phyloP scores from a whole-genome alignment of 2,113 vertebrate species.

The Leiothrix lutea region DNA sequence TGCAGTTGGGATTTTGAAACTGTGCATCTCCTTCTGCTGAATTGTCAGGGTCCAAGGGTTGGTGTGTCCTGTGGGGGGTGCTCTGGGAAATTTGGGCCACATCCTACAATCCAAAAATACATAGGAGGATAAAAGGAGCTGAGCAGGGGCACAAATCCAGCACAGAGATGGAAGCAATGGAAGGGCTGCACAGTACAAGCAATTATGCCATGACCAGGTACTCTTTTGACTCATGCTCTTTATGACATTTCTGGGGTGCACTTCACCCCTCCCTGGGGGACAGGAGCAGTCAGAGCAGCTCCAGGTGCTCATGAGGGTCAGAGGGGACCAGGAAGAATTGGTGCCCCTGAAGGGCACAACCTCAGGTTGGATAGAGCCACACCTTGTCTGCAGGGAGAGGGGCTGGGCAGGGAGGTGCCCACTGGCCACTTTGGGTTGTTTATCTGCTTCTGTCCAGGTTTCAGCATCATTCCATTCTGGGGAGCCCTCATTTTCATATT shows the following conservation, averaged over 20 bases:
- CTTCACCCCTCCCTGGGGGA: neutral
- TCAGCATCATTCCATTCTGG: neutral
- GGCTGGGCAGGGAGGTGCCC: neutral
- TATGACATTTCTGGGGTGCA: neutral
- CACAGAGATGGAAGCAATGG: neutral
- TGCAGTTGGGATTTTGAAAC: neutral
- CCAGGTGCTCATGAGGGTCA: neutral
- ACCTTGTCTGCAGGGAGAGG: neutral
- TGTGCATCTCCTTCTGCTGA: neutral
- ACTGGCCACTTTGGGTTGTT: neutral
- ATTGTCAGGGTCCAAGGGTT: neutral
- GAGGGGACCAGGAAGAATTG: neutral
- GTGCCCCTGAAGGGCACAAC: neutral
- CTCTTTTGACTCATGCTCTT: neutral
- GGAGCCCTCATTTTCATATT: neutral
- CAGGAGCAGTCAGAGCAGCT: neutral
- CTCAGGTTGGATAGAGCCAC: neutral
- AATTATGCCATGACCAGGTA: neutral
- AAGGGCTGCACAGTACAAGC: neutral
- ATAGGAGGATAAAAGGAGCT: neutral
- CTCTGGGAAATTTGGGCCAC: neutral
- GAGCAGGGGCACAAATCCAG: neutral
- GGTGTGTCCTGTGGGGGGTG: neutral
- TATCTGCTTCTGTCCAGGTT: neutral
- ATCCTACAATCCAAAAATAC: neutral